Evolutionary conservation across 2,113 vertebrate genomes (phyloP), one percentile per base, ranked within the genome.

Genomic region (Pseudorhombus dupliciocellatus): DNA sequence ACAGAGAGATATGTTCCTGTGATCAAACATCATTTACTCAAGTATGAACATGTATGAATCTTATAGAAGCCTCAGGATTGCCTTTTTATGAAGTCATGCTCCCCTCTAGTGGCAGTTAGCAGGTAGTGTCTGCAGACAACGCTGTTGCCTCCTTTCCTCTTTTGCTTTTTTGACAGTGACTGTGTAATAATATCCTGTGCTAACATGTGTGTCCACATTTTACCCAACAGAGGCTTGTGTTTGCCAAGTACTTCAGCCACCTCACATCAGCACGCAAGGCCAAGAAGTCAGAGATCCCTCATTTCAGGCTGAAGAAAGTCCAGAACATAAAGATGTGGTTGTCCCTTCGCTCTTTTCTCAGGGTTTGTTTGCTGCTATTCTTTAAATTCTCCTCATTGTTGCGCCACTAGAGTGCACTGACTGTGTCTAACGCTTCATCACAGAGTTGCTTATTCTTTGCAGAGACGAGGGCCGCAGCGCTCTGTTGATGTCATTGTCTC

Each of bases 291-390:
- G 96, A 98, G 92, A 96, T 99, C 79, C 98, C 98, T 87, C 98
- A 99, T 83, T 99, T 99, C 73, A 91, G 98, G 62, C 95, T 99
- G 87, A 99, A 99, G 90, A 99, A 99, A 75, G 96, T 99, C 66
- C 96, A 99, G 89, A 99, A 99, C 91, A 98, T 99, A 82, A 99
- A 98, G 92, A 99, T 99, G 90, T 99, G 98, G 98, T 79, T 99
- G 28, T 97, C 97, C 0, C 95, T 99, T 1, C 96, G 98, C 42
- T 99, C 98, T 60, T 99, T 97, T 21, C 94, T 99, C 4, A 96
- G 97, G 96, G 98, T 97, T 21, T 21, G 86, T 82, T 20, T 66
- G 40, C 20, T 22, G 5, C n/a, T 15, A 7, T 20, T 56, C 20
- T 7, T 12, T n/a, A 7, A 7, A 40, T 10, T 20, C 1, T 4